These are phyloP conservation scores for Plotosus lineatus DNA, from an alignment of 2,113 vertebrate genomes.

Conservation along the genomic window DNA sequence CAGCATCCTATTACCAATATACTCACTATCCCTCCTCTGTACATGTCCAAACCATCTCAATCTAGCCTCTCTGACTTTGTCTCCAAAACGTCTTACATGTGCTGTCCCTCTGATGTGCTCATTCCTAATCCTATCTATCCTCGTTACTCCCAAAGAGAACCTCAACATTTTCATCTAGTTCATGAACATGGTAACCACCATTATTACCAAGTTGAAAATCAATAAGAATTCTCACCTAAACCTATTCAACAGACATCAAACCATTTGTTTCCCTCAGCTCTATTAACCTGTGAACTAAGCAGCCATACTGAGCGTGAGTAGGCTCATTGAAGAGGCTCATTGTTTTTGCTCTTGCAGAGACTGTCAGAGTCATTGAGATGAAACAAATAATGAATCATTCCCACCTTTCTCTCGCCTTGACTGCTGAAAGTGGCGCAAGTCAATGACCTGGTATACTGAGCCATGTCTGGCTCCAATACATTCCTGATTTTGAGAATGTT, in stretches of 20 bases:
- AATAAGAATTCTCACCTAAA: constrained; percentile 62
- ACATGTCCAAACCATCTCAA: no score
- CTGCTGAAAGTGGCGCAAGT: constrained; percentile 56
- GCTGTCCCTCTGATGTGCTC: no score
- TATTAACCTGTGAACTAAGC: constrained; percentile 66
- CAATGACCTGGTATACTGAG: constrained; percentile 58
- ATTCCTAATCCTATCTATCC: no score
- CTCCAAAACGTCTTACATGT: no score
- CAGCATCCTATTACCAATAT: no score
- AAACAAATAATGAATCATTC: constrained; percentile 49
- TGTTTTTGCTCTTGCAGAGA: constrained; percentile 41
- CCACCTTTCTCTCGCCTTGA: constrained; percentile 60
- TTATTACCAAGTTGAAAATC: constrained; percentile 62
- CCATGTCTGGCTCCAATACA: constrained; percentile 69
- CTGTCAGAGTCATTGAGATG: constrained; percentile 45
- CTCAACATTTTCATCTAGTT: no score
- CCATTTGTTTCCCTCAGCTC: constrained; percentile 50
- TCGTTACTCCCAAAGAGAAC: no score
- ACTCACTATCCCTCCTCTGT: no score
- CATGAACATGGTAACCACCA: constrained; percentile 55
- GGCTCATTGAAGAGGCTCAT: constrained; percentile 25
- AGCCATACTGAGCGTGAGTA: constrained; percentile 38
- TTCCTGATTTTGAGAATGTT: constrained; percentile 35
- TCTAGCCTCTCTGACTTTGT: no score
- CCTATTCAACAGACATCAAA: constrained; percentile 64